Percentiles rank a stretch among this genome's conserved stretches.
Evolutionary conservation across 2,797 vertebrate species (phyloP).

Genomic region (Schizopygopsis pylzovi): DNA sequence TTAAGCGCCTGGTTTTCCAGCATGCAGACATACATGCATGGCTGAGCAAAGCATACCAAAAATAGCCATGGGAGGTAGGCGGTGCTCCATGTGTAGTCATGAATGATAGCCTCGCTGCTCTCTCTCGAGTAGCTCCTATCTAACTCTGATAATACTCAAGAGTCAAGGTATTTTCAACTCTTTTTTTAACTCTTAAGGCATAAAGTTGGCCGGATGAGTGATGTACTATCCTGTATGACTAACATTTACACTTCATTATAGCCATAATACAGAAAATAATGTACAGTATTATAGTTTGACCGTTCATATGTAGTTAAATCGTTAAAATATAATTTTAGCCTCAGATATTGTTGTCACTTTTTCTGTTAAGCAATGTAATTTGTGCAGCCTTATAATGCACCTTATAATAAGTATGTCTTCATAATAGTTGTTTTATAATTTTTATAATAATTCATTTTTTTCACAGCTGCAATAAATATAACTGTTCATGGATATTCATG

Average conservation of each 20-base stretch:
- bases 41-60: constrained; percentile 74
- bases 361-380: neutral
- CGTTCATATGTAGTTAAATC: neutral
- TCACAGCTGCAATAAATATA: neutral
- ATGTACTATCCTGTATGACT: neutral
- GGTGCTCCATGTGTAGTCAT: constrained; percentile 76
- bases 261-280: neutral
- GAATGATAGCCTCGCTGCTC: constrained; percentile 60
- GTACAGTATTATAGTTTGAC: neutral
- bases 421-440: neutral
- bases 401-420: neutral
- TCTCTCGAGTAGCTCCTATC: constrained; percentile 69
- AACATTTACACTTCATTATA: neutral
- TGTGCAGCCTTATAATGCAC: neutral
- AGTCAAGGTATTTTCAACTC: constrained; percentile 59
- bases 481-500: neutral
- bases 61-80: constrained; percentile 73
- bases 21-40: constrained; percentile 58
- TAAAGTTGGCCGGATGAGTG: constrained; percentile 53
- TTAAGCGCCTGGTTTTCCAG: constrained; percentile 76
- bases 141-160: constrained; percentile 66
- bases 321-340: neutral
- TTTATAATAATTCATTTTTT: no score
- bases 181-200: constrained; percentile 46
- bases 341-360: neutral